Evolutionary conservation across 2,113 vertebrate genomes (phyloP).

Genomic region (Nesoenas mayeri): DNA sequence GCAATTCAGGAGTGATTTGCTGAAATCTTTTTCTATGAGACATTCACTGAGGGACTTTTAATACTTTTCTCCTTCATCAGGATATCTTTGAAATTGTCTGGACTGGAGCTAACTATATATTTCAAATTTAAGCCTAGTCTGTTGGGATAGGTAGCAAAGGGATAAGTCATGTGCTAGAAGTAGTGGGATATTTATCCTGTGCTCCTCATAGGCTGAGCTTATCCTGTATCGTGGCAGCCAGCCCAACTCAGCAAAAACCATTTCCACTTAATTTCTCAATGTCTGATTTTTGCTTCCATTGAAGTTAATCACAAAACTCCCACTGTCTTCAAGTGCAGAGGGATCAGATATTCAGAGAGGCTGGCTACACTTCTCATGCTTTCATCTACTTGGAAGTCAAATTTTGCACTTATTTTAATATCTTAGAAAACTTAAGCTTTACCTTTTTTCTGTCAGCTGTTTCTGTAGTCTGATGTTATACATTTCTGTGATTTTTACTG

Average conservation of each 20-base stretch:
- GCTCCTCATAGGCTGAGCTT: slow-evolving; percentile 42
- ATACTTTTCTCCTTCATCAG: not conserved
- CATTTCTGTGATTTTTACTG: not conserved
- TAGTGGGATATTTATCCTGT: slow-evolving; percentile 33
- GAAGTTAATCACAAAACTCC: slow-evolving; percentile 59
- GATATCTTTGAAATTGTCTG: slow-evolving; percentile 2
- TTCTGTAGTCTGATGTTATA: not conserved
- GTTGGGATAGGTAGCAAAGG: slow-evolving; percentile 26
- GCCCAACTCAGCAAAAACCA: slow-evolving; percentile 56
- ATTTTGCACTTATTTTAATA: slow-evolving; percentile 39
- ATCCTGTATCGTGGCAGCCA: slow-evolving; percentile 13
- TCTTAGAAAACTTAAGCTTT: slow-evolving; percentile 3
- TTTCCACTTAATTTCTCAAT: slow-evolving; percentile 59
- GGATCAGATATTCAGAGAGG: slow-evolving; percentile 46
- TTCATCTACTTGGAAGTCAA: slow-evolving; percentile 50
- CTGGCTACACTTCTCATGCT: slow-evolving; percentile 7
- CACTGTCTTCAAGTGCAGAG: slow-evolving; percentile 48
- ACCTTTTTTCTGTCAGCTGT: not conserved
- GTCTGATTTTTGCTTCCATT: slow-evolving; percentile 52
- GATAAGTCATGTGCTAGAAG: slow-evolving; percentile 20
- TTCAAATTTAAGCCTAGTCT: slow-evolving; percentile 18
- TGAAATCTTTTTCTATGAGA: not conserved
- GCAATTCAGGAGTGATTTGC: slow-evolving; percentile 11
- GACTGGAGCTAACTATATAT: not conserved
- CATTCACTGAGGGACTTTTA: not conserved